These are phyloP conservation scores for Clarias gariepinus DNA, from an alignment of 2,113 vertebrate species.

Conservation along the genomic window DNA sequence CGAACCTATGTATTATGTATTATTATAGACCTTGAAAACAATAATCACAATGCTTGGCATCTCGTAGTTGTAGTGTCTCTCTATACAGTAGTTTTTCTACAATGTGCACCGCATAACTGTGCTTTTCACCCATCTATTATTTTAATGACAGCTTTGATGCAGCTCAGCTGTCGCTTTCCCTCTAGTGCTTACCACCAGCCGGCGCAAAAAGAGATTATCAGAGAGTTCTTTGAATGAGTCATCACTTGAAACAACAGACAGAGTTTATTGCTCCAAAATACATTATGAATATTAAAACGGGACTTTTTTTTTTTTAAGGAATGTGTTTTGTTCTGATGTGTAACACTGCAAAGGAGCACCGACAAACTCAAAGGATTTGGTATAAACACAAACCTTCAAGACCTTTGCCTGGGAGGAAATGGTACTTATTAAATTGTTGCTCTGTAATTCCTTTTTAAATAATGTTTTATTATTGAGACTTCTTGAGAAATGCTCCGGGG, in stretches of 20 bases:
- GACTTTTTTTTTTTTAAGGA: conserved; percentile 57
- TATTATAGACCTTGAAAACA: conserved; percentile 29
- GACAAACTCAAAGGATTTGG: conserved; percentile 67
- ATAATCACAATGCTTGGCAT: conserved; percentile 19
- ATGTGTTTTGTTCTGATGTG: conserved; percentile 65
- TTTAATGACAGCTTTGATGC: conserved; percentile 70
- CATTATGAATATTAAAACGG: conserved; percentile 77
- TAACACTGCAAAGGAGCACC: conserved; percentile 62
- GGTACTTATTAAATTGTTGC: conserved; percentile 64
- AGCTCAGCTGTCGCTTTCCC: conserved; percentile 55
- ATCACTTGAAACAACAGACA: conserved; percentile 76
- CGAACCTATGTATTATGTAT: conserved; percentile 16
- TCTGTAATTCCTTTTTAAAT: conserved; percentile 69
- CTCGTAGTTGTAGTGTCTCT: conserved; percentile 10
- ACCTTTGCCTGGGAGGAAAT: conserved; percentile 60
- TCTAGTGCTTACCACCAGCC: conserved; percentile 67
- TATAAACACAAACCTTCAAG: conserved; percentile 65
- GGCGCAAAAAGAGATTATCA: conserved; percentile 71
- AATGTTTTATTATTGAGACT: conserved; percentile 64
- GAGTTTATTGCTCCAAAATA: conserved; percentile 74
- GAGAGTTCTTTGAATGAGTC: conserved; percentile 71
- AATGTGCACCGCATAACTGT: not conserved
- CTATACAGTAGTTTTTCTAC: conserved; percentile 9
- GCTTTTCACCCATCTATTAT: conserved; percentile 65
- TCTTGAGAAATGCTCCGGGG: conserved; percentile 49